Evolutionary conservation across 2,797 vertebrate species (phyloP).

Genomic region (Gallinago nigripennis): DNA sequence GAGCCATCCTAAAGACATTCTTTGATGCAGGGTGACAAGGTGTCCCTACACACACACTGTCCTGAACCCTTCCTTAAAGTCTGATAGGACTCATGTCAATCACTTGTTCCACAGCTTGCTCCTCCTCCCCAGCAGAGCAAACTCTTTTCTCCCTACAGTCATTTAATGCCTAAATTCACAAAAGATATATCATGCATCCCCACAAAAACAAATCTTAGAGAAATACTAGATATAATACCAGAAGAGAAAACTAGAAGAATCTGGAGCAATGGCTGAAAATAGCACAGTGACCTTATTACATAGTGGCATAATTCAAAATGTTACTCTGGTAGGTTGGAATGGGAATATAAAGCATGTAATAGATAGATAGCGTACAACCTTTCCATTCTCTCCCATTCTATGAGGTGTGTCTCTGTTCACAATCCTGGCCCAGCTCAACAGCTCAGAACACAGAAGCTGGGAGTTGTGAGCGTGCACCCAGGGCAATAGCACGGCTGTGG

Average conservation of each 20-base stretch:
- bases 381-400: neutral
- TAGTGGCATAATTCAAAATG: neutral
- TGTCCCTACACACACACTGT: neutral
- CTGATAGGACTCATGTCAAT: neutral
- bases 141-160: neutral
- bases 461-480: accelerated
- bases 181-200: neutral
- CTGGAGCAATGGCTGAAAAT: neutral
- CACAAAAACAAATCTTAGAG: neutral
- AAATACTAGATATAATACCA: neutral
- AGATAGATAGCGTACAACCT: neutral
- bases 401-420: neutral
- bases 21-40: neutral
- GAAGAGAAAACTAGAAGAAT: neutral
- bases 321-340: neutral
- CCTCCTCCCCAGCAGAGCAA: neutral
- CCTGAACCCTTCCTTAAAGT: neutral
- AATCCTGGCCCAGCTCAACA: neutral
- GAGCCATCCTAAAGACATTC: neutral
- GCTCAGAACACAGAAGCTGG: neutral
- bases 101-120: neutral
- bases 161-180: neutral
- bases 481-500: neutral
- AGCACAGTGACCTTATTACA: neutral
- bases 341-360: neutral